Base-by-base conservation (phyloP, 2,888 invertebrate species). In the Eupithecia exiguata region DNA sequence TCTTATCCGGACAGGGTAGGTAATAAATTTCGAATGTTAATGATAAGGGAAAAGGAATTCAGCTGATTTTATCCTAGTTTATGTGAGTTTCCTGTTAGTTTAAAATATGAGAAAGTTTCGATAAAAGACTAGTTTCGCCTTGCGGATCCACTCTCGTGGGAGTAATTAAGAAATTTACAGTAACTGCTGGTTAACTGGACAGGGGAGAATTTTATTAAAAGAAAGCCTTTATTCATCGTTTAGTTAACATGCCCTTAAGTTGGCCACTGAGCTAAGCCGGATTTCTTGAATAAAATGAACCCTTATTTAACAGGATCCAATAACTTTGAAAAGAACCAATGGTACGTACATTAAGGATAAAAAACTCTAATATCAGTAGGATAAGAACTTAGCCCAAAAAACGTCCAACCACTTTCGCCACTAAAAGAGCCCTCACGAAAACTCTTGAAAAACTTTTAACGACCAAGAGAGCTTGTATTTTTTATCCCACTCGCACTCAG, bases 371-470 rank as follows among this genome's bases (percentile, higher is more conserved):
- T n/a, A n/a, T 21, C 65, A 3, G 35, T 62, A 62, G 36, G 4
- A 38, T 36, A 65, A 65, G 30, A 38, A 62, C 62, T n/a, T 5
- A 1, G 12, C 4, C 36, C 14, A 38, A 65, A 65, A 18, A 62
- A 35, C 18, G 2, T n/a, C n/a, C 40, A 53, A 46, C 61, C 62
- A 71, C 63, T 69, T 69, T 35, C 67, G 49, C 62, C 70, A 68
- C 70, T 65, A 74, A 69, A 71, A 69, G 68, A 40, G 38, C 70
- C 72, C 65, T 53, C 58, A 40, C 67, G 62, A 70, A 72, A 71
- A 68, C 72, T 70, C 75, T 72, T 65, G 68, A 70, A 75, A 75
- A 76, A 76, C 71, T 76, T 76, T 76, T 76, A 76, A 73, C 73
- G 76, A 76, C 66, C 76, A 69, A 73, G 63, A 75, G 66, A 71